These are phyloP conservation scores for Marasmarcha lunaedactyla DNA, from an alignment of 2,888 invertebrate genomes.

Conservation along the genomic window DNA sequence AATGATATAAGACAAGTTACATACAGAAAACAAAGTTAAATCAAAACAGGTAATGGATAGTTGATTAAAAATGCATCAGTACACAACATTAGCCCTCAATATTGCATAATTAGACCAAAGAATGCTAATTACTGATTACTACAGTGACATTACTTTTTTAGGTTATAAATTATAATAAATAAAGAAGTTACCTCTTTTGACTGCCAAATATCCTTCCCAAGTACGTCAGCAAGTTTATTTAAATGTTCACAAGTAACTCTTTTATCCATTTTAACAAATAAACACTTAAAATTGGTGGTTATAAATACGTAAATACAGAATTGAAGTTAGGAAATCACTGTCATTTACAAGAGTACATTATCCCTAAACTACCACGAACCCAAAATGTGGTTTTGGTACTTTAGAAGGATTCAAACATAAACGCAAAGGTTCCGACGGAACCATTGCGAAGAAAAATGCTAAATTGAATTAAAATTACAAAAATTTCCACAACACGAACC, in stretches of 20 bases:
- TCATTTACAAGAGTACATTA: constrained; percentile 21
- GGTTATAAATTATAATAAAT: constrained; percentile 38
- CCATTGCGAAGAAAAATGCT: constrained; percentile 40
- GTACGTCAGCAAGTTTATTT: constrained; percentile 45
- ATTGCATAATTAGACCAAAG: constrained; percentile 47
- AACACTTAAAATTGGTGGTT: constrained; percentile 21
- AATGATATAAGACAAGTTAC: too few species aligned
- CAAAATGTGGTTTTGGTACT: constrained; percentile 21
- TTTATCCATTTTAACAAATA: constrained; percentile 49
- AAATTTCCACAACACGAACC: constrained; percentile 58
- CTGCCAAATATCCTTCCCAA: constrained; percentile 55
- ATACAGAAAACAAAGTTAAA: neutral
- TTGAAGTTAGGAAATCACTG: constrained; percentile 24
- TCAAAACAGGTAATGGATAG: neutral
- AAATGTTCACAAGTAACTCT: constrained; percentile 62
- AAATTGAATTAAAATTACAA: constrained; percentile 57
- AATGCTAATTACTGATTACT: constrained; percentile 43
- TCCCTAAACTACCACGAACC: constrained; percentile 31
- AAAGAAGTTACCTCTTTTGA: constrained; percentile 46
- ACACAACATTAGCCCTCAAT: neutral
- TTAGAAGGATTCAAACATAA: constrained; percentile 21
- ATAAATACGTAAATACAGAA: constrained; percentile 35
- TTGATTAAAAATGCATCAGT: neutral
- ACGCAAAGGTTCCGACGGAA: constrained; percentile 25
- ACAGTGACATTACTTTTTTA: constrained; percentile 31